A percentile compares a stretch with the other conserved stretches of the same genome.
Conservation (phyloP, 2,888 invertebrate species). For the Byasa hedistus region DNA sequence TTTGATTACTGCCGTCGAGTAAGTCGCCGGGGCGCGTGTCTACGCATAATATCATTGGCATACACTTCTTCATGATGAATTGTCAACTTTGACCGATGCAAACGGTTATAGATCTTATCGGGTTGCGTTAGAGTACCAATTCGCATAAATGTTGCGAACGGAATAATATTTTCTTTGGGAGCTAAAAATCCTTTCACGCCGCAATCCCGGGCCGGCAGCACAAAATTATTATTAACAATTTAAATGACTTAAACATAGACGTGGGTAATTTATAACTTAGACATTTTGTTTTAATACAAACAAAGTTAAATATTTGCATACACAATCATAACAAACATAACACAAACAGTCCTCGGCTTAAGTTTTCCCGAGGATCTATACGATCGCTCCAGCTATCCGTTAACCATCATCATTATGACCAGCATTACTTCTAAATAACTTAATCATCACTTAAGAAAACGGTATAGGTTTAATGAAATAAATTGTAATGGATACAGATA, state of each 20-base stretch:
- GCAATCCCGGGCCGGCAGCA: constrained; percentile 43
- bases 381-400: too few relatives aligned
- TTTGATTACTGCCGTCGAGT: constrained; percentile 33
- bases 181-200: constrained; percentile 59
- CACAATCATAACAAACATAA: too few relatives aligned
- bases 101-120: constrained; percentile 40
- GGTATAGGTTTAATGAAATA: too few relatives aligned
- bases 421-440: too few relatives aligned
- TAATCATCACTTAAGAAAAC: too few relatives aligned
- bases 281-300: not conserved
- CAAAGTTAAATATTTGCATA: not conserved
- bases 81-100: constrained; percentile 59
- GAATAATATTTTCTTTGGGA: constrained; percentile 51
- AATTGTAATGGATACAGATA: too few relatives aligned
- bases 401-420: too few relatives aligned
- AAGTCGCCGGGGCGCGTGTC: constrained; percentile 57
- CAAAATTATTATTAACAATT: constrained; percentile 32
- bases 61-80: constrained; percentile 69
- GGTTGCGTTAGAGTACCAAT: constrained; percentile 29
- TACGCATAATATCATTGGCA: constrained; percentile 75
- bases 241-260: constrained; percentile 7
- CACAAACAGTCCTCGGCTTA: too few relatives aligned
- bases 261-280: constrained; percentile 6
- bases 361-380: too few relatives aligned
- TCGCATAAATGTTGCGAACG: constrained; percentile 26